Evolutionary conservation across 2,797 vertebrate genomes (phyloP).

Genomic region (Gadopsis marmoratus): DNA sequence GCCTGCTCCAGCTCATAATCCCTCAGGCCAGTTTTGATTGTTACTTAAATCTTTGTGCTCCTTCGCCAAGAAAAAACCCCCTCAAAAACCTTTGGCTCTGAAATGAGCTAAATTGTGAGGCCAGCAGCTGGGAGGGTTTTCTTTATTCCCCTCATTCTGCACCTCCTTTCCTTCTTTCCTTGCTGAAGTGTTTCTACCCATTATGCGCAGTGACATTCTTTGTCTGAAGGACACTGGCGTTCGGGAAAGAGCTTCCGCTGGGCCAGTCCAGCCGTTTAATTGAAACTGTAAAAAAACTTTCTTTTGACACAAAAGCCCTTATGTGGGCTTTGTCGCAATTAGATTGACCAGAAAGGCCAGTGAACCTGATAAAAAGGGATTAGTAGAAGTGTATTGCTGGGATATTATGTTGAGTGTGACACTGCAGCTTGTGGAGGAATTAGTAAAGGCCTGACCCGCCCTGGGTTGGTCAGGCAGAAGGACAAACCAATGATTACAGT

Average conservation of each 20-base stretch:
- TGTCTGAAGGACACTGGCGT: conserved; percentile 88
- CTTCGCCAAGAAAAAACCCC: neutral
- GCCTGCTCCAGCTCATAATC: conserved; percentile 30
- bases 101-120: conserved; percentile 52
- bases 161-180: conserved; percentile 37
- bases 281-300: conserved; percentile 84
- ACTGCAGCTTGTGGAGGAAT: conserved; percentile 82
- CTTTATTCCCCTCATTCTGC: conserved; percentile 18
- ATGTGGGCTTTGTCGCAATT: conserved; percentile 82
- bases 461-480: conserved; percentile 83
- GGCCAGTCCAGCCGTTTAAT: conserved; percentile 85
- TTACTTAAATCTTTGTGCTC: conserved; percentile 50
- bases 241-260: conserved; percentile 80
- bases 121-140: conserved; percentile 15
- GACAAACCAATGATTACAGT: conserved; percentile 76
- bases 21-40: conserved; percentile 49
- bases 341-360: conserved; percentile 88
- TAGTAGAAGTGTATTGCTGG: conserved; percentile 85
- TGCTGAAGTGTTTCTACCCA: conserved; percentile 62
- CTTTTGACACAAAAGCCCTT: conserved; percentile 83
- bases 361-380: conserved; percentile 89
- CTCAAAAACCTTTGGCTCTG: conserved; percentile 30
- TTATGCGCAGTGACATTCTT: conserved; percentile 85
- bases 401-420: conserved; percentile 87
- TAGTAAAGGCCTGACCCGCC: conserved; percentile 86